These are phyloP conservation scores for Lutjanus erythropterus DNA, from an alignment of 2,113 vertebrate species.

Conservation along the genomic window DNA sequence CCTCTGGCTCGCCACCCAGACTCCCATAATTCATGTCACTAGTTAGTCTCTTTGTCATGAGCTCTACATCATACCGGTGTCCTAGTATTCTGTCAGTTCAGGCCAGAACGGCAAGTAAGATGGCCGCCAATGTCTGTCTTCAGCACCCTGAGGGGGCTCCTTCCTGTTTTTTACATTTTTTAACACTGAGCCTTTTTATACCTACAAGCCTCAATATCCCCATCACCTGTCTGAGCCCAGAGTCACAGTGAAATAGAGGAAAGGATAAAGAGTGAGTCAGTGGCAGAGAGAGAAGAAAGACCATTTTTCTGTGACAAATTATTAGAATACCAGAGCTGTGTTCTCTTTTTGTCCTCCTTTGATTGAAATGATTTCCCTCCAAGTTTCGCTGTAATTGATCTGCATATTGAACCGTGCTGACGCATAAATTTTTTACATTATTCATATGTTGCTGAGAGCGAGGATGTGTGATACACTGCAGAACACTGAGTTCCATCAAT, in stretches of 20 bases:
- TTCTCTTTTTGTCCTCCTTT: neutral
- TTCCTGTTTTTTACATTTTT: conserved; percentile 43
- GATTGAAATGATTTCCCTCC: conserved; percentile 37
- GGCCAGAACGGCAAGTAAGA: conserved; percentile 30
- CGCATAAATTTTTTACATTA: conserved; percentile 45
- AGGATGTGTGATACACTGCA: conserved; percentile 16
- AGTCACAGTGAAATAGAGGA: conserved; percentile 5
- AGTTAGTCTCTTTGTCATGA: conserved; percentile 26
- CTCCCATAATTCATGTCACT: conserved; percentile 35
- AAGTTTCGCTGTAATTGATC: conserved; percentile 43
- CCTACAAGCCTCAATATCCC: conserved; percentile 11
- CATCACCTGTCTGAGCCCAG: conserved; percentile 10
- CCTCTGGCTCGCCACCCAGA: neutral
- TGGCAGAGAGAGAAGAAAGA: neutral
- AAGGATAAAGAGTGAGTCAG: neutral
- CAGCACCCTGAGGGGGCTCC: conserved; percentile 15
- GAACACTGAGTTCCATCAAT: conserved; percentile 16
- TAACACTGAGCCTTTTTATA: conserved; percentile 38
- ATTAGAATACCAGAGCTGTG: conserved; percentile 17
- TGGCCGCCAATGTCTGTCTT: conserved; percentile 19
- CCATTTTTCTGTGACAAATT: conserved; percentile 26
- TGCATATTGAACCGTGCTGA: conserved; percentile 45
- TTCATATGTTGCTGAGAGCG: conserved; percentile 40
- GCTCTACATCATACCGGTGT: conserved; percentile 7
- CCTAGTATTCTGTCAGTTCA: conserved; percentile 14